Evolutionary conservation across 2,888 invertebrate species (phyloP), one percentile per base, ranked within the genome.

Genomic region (Danaus chrysippus): DNA sequence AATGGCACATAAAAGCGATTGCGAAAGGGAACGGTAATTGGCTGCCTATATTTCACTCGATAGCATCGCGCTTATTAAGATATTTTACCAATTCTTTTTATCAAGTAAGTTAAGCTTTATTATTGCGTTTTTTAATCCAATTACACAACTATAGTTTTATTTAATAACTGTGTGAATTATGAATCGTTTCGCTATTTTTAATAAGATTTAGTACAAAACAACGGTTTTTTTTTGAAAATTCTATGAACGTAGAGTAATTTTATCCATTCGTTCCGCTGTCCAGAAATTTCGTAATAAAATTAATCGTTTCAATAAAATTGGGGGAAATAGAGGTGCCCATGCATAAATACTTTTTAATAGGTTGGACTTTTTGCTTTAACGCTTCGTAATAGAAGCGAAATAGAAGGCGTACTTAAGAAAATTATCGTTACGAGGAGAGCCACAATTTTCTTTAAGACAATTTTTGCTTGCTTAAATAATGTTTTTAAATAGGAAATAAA

Each of bases 331-430:
- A 85, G 76, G 79, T 78, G 79, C 73, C 86, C 86, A 87, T 88
- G 90, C 88, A 84, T 87, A 87, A 89, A 88, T 84, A 88, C 82
- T 87, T 89, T 89, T 90, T 89, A 91, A 90, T 90, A 90, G 90
- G 86, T 82, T 83, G 79, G 73, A 78, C 78, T 83, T 86, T 87
- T 84, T 87, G 82, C 76, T 86, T 77, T 79, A 84, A 84, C 75
- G 75, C 77, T 79, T 73, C 79, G 80, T 79, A 82, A 84, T 79
- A 78, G 78, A 81, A 85, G 86, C 79, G 80, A 79, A 82, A 84
- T 79, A 78, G 78, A 81, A 85, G 86, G 84, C 76, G 82, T 82
- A 83, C 84, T 87, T 82, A 76, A 81, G 75, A 72, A 74, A 80
- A 78, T 80, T 77, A 68, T 59, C 54, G 49, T 59, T 46, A 1